Conservation (phyloP, 2,888 invertebrate genomes). For the Norana najaformis region DNA sequence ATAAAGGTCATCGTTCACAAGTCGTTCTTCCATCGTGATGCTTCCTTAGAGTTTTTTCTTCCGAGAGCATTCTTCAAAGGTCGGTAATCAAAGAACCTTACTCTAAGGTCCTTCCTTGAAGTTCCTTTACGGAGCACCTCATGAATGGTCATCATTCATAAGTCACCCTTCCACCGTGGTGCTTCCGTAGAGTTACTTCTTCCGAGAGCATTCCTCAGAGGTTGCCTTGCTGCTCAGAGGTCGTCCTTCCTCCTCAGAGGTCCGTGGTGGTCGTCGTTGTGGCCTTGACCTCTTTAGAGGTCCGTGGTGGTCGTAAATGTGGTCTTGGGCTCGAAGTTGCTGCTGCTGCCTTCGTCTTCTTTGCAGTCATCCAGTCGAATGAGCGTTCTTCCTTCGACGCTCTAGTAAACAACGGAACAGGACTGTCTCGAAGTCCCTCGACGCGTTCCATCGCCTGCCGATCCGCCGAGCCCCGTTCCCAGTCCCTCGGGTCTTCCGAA, state of each 20-base stretch:
- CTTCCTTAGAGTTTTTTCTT: not conserved
- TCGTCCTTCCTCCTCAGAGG: too few species aligned
- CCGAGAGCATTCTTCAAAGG: not conserved
- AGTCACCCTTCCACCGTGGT: too few species aligned
- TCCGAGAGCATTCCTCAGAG: too few species aligned
- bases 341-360: not conserved
- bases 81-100: not conserved
- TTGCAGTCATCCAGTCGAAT: conserved; percentile 16
- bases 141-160: not conserved
- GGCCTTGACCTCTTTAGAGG: not conserved
- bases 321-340: not conserved
- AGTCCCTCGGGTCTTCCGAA: conserved; percentile 49
- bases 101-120: not conserved
- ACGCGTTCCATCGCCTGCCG: not conserved
- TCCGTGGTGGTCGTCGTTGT: too few species aligned
- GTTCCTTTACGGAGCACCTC: not conserved
- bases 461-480: conserved; percentile 27
- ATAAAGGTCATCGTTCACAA: too few species aligned
- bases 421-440: not conserved
- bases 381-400: conserved; percentile 15
- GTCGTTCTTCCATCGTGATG: not conserved
- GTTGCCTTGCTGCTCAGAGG: too few species aligned
- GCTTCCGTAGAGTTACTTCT: too few species aligned
- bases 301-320: not conserved
- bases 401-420: conserved; percentile 6